Conservation (phyloP, 2,888 invertebrate species). For the Panopea generosa region DNA sequence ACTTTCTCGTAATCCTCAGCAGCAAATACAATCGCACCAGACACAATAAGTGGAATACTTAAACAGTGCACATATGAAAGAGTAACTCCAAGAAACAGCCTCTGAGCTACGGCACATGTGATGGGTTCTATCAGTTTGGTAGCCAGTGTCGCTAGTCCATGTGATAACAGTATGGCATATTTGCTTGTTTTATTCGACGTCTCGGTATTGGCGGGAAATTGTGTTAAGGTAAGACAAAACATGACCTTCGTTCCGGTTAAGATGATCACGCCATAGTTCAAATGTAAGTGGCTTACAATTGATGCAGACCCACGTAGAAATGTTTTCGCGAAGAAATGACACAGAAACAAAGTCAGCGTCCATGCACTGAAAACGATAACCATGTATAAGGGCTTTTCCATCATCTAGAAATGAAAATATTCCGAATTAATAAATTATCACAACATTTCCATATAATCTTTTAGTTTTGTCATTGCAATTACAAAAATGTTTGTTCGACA, state of each 20-base stretch:
- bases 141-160: conserved; percentile 61
- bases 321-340: background rate
- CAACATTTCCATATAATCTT: no score
- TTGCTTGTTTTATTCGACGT: background rate
- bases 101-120: conserved; percentile 58
- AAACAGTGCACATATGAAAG: conserved; percentile 24
- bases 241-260: background rate
- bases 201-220: background rate
- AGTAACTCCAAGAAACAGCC: conserved; percentile 34
- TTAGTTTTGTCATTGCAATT: no score
- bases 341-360: background rate
- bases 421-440: no score
- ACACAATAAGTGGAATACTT: conserved; percentile 58
- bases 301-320: background rate
- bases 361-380: background rate
- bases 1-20: conserved; percentile 34
- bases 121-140: conserved; percentile 68
- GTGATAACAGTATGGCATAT: conserved; percentile 17
- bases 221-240: background rate
- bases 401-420: no score
- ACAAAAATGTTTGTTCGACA: no score
- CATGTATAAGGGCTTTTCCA: no score
- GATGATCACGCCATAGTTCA: background rate
- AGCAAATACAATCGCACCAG: conserved; percentile 59
- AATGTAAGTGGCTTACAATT: background rate